phyloP scores from a whole-genome alignment of 2,797 vertebrate genomes.

The Orestias chungarensis region DNA sequence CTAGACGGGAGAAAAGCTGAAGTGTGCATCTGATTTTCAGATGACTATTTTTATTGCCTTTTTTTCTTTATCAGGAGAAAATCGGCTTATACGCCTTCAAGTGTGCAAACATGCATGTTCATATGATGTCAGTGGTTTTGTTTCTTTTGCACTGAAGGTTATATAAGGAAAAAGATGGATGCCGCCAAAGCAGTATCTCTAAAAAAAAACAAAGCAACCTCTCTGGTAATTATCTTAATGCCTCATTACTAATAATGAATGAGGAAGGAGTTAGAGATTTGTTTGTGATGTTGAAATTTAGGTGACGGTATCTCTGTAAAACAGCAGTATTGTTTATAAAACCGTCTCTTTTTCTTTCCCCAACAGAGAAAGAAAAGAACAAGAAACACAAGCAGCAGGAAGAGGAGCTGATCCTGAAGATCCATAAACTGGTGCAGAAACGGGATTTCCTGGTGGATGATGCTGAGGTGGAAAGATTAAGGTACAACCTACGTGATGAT shows the following conservation, averaged over 20 bases:
- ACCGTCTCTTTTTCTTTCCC: neutral
- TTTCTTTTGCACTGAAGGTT: constrained; percentile 40
- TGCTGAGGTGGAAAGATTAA: constrained; percentile 94
- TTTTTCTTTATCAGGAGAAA: neutral
- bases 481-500: constrained; percentile 71
- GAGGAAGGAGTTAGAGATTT: constrained; percentile 14
- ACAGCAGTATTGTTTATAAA: neutral
- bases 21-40: constrained; percentile 47
- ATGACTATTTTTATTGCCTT: neutral
- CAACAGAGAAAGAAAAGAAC: constrained; percentile 90
- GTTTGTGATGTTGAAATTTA: constrained; percentile 8
- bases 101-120: neutral
- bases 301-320: no score
- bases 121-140: neutral
- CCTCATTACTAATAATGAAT: constrained; percentile 41
- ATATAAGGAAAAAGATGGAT: constrained; percentile 1
- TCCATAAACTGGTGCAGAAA: constrained; percentile 96
- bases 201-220: constrained; percentile 22
- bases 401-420: constrained; percentile 95
- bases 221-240: constrained; percentile 18
- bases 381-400: constrained; percentile 90
- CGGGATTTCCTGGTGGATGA: constrained; percentile 98
- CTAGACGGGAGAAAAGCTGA: constrained; percentile 44
- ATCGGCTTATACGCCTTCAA: constrained; percentile 13
- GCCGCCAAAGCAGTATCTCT: no score